phyloP scores from a whole-genome alignment of 2,797 vertebrate species.

The Coluber constrictor region DNA sequence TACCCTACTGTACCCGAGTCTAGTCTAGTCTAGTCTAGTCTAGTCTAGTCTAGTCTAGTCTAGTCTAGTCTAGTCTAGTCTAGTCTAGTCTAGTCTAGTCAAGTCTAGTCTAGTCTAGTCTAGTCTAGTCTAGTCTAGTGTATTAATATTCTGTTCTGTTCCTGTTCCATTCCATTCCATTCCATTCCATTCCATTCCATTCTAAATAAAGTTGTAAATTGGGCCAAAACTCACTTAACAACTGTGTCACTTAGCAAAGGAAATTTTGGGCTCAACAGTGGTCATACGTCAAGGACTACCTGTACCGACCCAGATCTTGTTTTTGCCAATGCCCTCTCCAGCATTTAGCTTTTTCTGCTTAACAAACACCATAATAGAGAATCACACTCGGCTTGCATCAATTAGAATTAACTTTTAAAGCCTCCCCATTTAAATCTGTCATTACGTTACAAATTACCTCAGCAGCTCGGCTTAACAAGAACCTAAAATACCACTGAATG shows the following conservation, averaged over 20 bases:
- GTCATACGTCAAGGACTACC: neutral
- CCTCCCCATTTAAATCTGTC: conserved; percentile 34
- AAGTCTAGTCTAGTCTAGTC: too few relatives aligned
- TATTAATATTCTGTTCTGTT: too few relatives aligned
- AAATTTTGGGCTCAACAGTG: neutral
- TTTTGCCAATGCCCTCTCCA: neutral
- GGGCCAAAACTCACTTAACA: neutral
- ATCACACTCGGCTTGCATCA: neutral
- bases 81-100: too few relatives aligned
- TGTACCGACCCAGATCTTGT: neutral
- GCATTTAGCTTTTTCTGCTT: neutral
- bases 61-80: too few relatives aligned
- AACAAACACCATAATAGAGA: conserved; percentile 13
- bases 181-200: neutral
- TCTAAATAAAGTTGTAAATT: neutral
- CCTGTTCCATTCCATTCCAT: too few relatives aligned
- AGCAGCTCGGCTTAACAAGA: conserved; percentile 28
- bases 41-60: too few relatives aligned
- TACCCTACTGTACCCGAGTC: too few relatives aligned
- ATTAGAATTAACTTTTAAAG: neutral
- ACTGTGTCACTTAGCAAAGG: neutral
- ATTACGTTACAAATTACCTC: conserved; percentile 21
- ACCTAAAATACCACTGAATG: conserved; percentile 44
- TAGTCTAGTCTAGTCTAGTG: too few relatives aligned
- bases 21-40: too few relatives aligned